Evolutionary conservation across 2,797 vertebrate species (phyloP), one percentile per base, ranked within the genome.

Genomic region (Hypotaenidia philippensis): DNA sequence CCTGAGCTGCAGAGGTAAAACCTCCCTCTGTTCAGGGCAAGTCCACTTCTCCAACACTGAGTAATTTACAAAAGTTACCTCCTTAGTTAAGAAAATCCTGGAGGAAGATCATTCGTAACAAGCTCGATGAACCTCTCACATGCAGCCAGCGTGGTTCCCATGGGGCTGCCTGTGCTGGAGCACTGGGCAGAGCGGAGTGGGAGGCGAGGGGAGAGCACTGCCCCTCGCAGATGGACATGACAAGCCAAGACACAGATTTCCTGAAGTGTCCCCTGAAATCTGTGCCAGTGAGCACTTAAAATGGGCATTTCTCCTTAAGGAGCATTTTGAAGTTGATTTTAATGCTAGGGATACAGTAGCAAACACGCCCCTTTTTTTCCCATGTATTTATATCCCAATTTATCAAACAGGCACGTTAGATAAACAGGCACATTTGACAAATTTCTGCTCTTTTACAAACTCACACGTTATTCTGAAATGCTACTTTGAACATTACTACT

Each of bases 101-200:
- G 22, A 57, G 36, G 34, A 76, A 13, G 86, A 56, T 5, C 31
- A 49, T 11, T 40, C 1, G 2, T 20, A 20, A 32, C 3, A 13
- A 55, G 10, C 20, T 83, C 4, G 55, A 1, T 1, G 10, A 20
- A 8, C 6, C 34, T 26, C 34, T 32, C 29, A 11, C 12, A 19
- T 2, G 2, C 3, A 12, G 44, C 14, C 50, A 22, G 31, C 0
- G 0, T 2, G 6, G 38, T 0, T 69, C 22, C 52, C 56, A 27
- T 1, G 0, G 53, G 53, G 26, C 71, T 78, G 64, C 65, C 65
- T 45, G 18, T 27, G 59, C 66, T 14, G 44, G 63, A 83, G 72
- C 56, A 55, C 25, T 0, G 2, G 50, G 31, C 65, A 86, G 9
- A 64, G 68, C 26, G 59, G 13, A 27, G 45, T 29, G 55, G 22